Conservation (phyloP, 2,888 invertebrate genomes). For the Gerris lacustris region DNA sequence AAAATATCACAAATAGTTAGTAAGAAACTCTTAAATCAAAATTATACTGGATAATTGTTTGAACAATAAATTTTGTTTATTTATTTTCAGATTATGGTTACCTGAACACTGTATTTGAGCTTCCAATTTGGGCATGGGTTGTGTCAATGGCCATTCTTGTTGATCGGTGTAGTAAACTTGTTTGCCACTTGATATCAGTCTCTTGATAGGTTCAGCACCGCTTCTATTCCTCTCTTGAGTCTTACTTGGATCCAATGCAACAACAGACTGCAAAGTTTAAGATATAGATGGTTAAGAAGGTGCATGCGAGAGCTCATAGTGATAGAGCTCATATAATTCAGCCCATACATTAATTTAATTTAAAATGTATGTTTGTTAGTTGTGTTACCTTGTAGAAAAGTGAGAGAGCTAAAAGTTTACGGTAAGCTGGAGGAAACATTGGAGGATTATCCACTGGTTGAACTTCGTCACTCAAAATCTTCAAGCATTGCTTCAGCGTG, state of each 20-base stretch:
- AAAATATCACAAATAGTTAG: no score
- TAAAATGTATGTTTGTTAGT: no score
- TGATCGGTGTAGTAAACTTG: slow-evolving; percentile 37
- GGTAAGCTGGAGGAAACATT: slow-evolving; percentile 51
- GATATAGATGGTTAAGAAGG: background rate
- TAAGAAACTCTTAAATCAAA: no score
- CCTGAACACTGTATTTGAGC: slow-evolving; percentile 35
- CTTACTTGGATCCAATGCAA: slow-evolving; percentile 20
- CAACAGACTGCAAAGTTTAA: slow-evolving; percentile 20
- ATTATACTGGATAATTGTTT: no score
- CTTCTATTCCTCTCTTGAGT: slow-evolving; percentile 17
- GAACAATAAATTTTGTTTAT: no score
- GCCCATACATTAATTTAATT: no score
- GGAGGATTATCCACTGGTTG: slow-evolving; percentile 49
- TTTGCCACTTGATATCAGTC: slow-evolving; percentile 36
- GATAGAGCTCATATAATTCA: no score
- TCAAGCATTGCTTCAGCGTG: slow-evolving; percentile 42
- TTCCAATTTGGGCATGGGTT: slow-evolving; percentile 38
- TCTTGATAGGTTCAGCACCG: slow-evolving; percentile 30
- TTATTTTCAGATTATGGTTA: slow-evolving; percentile 17
- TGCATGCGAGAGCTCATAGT: no score
- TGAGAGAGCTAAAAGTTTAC: slow-evolving; percentile 57
- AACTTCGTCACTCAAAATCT: slow-evolving; percentile 46
- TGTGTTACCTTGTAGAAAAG: slow-evolving; percentile 61
- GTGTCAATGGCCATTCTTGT: slow-evolving; percentile 37